phyloP scores from a whole-genome alignment of 30 jellyfish, hydroid and myxozoan species.

The Rhopilema esculentum region DNA sequence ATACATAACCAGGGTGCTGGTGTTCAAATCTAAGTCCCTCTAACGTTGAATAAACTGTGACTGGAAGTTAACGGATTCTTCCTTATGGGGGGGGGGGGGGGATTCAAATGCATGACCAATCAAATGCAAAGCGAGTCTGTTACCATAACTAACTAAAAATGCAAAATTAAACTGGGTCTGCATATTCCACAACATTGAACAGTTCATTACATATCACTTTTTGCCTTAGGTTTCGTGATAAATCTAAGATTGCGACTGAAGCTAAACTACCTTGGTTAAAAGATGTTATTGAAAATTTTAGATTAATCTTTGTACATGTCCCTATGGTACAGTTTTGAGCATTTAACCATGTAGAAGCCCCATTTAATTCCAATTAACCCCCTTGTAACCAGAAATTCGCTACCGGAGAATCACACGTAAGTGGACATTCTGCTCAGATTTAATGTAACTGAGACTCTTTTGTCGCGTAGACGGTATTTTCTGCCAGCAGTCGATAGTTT shows the following conservation, averaged over 20 bases:
- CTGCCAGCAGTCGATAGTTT: neutral
- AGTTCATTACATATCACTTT: neutral
- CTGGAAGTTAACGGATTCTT: too few species aligned
- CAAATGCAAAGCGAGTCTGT: too few species aligned
- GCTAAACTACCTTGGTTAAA: neutral
- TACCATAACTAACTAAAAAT: neutral
- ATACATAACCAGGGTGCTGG: too few species aligned
- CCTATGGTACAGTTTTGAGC: neutral
- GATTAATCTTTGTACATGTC: neutral
- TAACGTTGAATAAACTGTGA: too few species aligned
- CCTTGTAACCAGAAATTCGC: too few species aligned
- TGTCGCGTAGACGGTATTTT: neutral
- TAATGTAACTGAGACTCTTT: neutral
- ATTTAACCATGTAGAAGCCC: neutral
- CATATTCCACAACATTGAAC: neutral
- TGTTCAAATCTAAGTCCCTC: too few species aligned
- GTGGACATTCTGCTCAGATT: neutral
- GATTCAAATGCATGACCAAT: too few species aligned
- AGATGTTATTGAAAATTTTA: neutral
- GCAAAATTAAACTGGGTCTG: neutral
- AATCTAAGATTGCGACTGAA: neutral
- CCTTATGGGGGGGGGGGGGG: too few species aligned
- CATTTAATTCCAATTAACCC: neutral
- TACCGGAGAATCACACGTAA: too few species aligned
- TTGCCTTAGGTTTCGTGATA: neutral